A percentile compares a stretch with the other conserved stretches of the same genome.
Conservation (phyloP, 2,113 vertebrate genomes). For the Xyliphius kryptos region DNA sequence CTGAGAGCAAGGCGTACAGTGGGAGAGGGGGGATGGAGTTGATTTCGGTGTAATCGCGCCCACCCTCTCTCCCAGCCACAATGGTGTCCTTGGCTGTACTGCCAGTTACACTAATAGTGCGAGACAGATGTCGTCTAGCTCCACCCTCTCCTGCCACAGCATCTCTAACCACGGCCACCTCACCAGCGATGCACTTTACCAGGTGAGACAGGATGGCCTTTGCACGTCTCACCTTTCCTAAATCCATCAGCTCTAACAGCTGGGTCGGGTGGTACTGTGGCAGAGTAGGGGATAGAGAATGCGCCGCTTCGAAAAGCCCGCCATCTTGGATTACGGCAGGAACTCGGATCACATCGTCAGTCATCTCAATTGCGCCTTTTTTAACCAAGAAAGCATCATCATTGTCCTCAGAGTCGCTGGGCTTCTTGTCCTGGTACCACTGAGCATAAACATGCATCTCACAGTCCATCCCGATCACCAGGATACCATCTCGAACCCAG, state of each 20-base stretch:
- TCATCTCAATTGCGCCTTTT: conserved; percentile 69
- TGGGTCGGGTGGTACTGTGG: conserved; percentile 98
- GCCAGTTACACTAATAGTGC: conserved; percentile 95
- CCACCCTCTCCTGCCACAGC: conserved; percentile 82
- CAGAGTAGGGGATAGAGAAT: conserved; percentile 89
- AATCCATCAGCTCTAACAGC: conserved; percentile 91
- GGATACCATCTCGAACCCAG: conserved; percentile 94
- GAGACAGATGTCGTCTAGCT: conserved; percentile 86
- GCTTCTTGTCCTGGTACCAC: conserved; percentile 85
- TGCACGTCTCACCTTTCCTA: conserved; percentile 88
- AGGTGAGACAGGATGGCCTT: conserved; percentile 96
- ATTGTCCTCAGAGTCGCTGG: conserved; percentile 66
- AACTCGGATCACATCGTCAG: conserved; percentile 81
- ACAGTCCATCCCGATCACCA: conserved; percentile 98
- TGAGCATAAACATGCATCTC: conserved; percentile 99
- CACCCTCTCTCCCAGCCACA: conserved; percentile 88
- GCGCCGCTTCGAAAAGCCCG: conserved; percentile 93
- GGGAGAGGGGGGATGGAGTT: conserved; percentile 94
- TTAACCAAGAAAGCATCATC: conserved; percentile 26
- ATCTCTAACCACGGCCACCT: conserved; percentile 91
- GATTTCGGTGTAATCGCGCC: conserved; percentile 94
- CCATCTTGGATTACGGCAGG: conserved; percentile 90
- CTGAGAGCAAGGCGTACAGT: conserved; percentile 81
- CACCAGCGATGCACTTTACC: conserved; percentile 95
- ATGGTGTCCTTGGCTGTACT: conserved; percentile 96